phyloP scores from a whole-genome alignment of 2,888 invertebrate species.

The Morpho helenor region DNA sequence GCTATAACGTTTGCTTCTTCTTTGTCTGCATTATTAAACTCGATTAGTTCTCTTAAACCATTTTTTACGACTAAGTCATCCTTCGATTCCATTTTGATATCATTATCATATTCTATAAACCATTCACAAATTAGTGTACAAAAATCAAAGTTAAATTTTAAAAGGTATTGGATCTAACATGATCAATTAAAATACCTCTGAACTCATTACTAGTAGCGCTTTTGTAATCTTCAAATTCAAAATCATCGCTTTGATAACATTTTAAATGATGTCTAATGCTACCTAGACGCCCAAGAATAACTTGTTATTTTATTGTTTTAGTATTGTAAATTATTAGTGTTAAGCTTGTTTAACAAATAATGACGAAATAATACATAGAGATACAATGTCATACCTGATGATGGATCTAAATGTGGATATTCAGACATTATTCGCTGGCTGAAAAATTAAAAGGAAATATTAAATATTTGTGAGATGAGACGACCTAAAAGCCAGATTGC shows the following conservation, averaged over 20 bases:
- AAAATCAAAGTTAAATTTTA: no score
- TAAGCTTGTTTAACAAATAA: no score
- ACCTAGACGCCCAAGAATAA: no score
- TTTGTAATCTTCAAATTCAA: conserved; percentile 19
- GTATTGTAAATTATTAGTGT: no score
- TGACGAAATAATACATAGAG: not conserved
- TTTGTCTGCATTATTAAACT: not conserved
- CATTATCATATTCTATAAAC: not conserved
- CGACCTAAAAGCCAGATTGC: no score
- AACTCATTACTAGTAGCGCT: conserved; percentile 24
- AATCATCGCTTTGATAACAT: conserved; percentile 1
- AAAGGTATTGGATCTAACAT: no score
- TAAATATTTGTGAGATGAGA: no score
- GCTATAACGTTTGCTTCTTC: not conserved
- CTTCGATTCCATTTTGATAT: not conserved
- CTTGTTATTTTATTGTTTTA: no score
- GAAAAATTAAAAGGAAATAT: conserved; percentile 30
- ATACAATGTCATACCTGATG: conserved; percentile 39
- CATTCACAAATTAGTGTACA: no score
- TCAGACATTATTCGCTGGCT: conserved; percentile 51
- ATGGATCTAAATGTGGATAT: conserved; percentile 44
- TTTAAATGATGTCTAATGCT: no score
- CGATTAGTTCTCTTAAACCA: not conserved
- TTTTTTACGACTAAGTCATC: not conserved
- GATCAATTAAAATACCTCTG: conserved; percentile 13